phyloP scores from a whole-genome alignment of 1,140 invertebrate species.

The Schlechtendalia chinensis region DNA sequence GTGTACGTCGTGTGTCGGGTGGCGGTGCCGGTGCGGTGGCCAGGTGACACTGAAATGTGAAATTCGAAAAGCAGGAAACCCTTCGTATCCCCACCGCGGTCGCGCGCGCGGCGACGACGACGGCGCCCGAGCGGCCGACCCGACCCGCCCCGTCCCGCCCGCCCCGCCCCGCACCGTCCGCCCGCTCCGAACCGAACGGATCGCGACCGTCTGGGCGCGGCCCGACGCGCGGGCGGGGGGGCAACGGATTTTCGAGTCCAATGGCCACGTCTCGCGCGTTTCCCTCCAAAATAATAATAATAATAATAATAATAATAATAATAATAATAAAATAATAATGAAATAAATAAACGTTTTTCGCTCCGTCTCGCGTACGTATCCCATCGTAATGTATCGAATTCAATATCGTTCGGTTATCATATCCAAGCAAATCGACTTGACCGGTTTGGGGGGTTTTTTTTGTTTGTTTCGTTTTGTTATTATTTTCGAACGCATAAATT shows the following conservation, averaged over 20 bases:
- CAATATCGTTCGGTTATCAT: too few species aligned
- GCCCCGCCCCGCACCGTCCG: neutral
- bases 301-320: neutral
- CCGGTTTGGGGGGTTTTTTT: too few species aligned
- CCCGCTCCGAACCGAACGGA: neutral
- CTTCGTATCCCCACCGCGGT: conserved; percentile 46
- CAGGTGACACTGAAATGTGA: conserved; percentile 50
- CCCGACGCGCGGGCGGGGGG: conserved; percentile 36
- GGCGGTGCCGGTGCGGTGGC: conserved; percentile 47
- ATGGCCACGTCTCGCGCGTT: conserved; percentile 45
- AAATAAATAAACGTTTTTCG: too few species aligned
- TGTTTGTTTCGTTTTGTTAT: too few species aligned
- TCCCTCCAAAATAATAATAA: conserved; percentile 42
- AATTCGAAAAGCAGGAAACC: conserved; percentile 50
- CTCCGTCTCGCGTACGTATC: neutral
- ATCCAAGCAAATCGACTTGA: too few species aligned
- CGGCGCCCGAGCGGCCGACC: conserved; percentile 41
- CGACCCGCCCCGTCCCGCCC: conserved; percentile 11
- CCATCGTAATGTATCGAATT: too few species aligned
- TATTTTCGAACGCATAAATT: too few species aligned
- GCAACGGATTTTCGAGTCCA: conserved; percentile 50
- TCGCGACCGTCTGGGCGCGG: conserved; percentile 41
- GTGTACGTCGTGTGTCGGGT: conserved; percentile 40
- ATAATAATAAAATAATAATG: conserved; percentile 20
- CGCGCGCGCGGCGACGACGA: conserved; percentile 32